Percentiles rank a stretch among this genome's conserved stretches.
phyloP scores from a whole-genome alignment of 2,888 invertebrate species.

The Troides helena region DNA sequence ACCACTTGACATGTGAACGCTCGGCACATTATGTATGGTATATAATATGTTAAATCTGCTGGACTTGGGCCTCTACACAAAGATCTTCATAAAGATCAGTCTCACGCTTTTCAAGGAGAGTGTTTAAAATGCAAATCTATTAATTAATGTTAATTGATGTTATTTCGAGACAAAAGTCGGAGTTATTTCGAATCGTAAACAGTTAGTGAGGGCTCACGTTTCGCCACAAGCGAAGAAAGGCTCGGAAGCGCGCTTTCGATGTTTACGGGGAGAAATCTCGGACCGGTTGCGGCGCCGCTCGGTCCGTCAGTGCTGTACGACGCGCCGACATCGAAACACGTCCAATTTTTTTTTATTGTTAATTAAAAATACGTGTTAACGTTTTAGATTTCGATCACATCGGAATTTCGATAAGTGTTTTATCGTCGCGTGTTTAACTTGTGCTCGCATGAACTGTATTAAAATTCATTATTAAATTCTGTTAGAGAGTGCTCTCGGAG shows the following conservation, averaged over 20 bases:
- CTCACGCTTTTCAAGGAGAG: too few species aligned
- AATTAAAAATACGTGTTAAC: constrained; percentile 25
- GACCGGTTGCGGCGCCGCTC: constrained; percentile 58
- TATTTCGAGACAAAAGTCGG: neutral
- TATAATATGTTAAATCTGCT: too few species aligned
- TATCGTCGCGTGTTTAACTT: constrained; percentile 34
- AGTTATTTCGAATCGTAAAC: constrained; percentile 40
- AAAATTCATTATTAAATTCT: constrained; percentile 37
- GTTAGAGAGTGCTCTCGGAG: constrained; percentile 56
- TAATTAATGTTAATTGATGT: neutral
- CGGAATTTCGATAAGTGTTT: constrained; percentile 28
- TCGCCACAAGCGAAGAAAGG: constrained; percentile 69
- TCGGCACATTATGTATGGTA: too few species aligned
- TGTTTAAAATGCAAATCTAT: neutral
- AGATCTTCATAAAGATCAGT: too few species aligned
- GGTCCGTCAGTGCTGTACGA: constrained; percentile 51
- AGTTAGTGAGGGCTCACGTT: constrained; percentile 54
- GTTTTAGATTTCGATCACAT: constrained; percentile 17
- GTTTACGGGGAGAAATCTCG: constrained; percentile 78
- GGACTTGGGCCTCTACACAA: too few species aligned
- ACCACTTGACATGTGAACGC: too few species aligned
- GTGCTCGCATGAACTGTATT: constrained; percentile 29
- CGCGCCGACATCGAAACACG: constrained; percentile 46
- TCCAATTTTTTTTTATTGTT: constrained; percentile 26
- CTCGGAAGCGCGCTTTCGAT: constrained; percentile 72